A percentile compares a stretch with the other conserved stretches of the same genome.
Conservation (phyloP, 1,140 invertebrate species). For the Penaeus chinensis region DNA sequence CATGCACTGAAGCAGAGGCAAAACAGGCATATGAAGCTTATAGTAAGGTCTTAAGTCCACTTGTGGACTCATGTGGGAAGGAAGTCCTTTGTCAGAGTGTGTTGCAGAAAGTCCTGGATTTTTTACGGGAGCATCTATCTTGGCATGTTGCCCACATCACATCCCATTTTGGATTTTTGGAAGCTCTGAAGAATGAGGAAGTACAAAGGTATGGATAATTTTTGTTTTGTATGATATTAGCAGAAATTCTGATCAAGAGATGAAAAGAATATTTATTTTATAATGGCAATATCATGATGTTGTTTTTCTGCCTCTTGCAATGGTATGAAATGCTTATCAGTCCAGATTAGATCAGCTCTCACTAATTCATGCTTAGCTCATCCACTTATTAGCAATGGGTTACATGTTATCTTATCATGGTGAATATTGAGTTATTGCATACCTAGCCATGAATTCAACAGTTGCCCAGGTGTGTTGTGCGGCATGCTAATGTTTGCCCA, state of each 20-base stretch:
- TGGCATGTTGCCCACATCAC: conserved; percentile 56
- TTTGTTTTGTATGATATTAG: conserved; percentile 66
- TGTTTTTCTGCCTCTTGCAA: background rate
- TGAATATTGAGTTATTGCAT: no score
- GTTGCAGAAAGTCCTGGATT: conserved; percentile 56
- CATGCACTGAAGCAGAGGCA: conserved; percentile 41
- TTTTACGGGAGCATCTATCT: conserved; percentile 52
- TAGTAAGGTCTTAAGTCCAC: conserved; percentile 31
- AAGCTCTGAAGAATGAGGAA: conserved; percentile 77
- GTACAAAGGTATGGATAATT: conserved; percentile 56
- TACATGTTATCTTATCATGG: no score
- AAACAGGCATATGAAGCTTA: conserved; percentile 31
- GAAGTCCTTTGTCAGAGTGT: conserved; percentile 48
- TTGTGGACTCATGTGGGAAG: conserved; percentile 53
- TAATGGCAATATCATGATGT: background rate
- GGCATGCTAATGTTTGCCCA: no score
- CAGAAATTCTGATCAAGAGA: background rate
- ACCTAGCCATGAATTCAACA: no score
- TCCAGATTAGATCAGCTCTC: no score
- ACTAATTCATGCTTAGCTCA: no score
- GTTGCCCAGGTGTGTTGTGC: no score
- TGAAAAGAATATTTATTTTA: background rate
- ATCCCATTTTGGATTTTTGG: conserved; percentile 78
- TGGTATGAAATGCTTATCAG: no score
- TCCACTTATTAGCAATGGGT: no score